Evolutionary conservation across 2,888 invertebrate genomes (phyloP).

Genomic region (Luperina testacea): DNA sequence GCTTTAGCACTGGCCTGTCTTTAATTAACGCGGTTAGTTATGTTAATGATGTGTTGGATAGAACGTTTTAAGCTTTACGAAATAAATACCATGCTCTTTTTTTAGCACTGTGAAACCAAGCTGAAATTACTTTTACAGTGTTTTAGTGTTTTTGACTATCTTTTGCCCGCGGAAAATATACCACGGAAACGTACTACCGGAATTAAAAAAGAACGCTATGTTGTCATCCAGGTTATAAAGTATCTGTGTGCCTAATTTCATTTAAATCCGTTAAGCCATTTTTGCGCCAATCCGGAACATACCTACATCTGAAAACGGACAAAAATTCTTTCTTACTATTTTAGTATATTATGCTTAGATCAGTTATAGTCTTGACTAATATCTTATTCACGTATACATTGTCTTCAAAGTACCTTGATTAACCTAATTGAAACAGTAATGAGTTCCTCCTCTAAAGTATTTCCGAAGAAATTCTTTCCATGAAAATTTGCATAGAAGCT

Average conservation of each 20-base stretch:
- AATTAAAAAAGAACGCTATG: background rate
- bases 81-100: background rate
- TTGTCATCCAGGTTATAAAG: background rate
- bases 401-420: background rate
- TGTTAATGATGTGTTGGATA: constrained; percentile 18
- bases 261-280: background rate
- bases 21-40: constrained; percentile 11
- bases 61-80: background rate
- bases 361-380: background rate
- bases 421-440: background rate
- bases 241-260: background rate
- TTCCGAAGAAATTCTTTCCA: background rate
- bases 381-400: background rate
- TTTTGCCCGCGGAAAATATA: background rate
- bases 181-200: background rate
- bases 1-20: constrained; percentile 27
- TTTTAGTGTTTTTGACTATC: background rate
- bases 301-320: background rate
- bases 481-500: constrained; percentile 17
- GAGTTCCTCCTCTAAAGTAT: background rate
- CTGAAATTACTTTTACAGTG: background rate
- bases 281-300: background rate
- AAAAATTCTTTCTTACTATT: background rate
- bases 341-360: background rate
- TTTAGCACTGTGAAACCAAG: background rate